Evolutionary conservation across 2,888 invertebrate species (phyloP).

Genomic region (Phyto melanocephala): DNA sequence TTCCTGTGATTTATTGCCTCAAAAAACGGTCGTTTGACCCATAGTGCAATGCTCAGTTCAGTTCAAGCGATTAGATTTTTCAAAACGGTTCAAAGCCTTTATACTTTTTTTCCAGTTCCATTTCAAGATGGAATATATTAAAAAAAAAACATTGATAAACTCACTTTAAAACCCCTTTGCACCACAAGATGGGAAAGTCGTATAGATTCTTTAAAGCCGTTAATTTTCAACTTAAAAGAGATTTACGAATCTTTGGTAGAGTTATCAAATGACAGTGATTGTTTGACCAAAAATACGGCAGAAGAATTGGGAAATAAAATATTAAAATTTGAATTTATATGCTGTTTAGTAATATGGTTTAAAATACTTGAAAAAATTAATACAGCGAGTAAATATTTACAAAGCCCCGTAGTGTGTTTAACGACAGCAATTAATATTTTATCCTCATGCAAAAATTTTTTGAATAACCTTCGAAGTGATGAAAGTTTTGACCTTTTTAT

Average conservation of each 20-base stretch:
- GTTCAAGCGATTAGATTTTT: no score
- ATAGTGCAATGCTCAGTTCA: no score
- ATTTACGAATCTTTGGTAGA: conserved; percentile 41
- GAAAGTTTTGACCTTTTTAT: conserved; percentile 35
- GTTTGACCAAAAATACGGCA: conserved; percentile 21
- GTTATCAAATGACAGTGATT: conserved; percentile 20
- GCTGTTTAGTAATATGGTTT: neutral
- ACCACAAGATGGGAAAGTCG: conserved; percentile 28
- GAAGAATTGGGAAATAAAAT: conserved; percentile 26
- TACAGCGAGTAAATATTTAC: neutral
- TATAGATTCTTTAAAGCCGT: conserved; percentile 28
- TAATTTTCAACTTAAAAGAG: conserved; percentile 21
- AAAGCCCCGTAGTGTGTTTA: conserved; percentile 6
- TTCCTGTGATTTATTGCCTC: no score
- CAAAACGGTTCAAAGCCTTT: no score
- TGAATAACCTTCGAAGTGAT: conserved; percentile 15
- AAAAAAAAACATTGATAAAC: conserved; percentile 31
- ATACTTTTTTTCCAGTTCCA: no score
- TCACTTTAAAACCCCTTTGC: conserved; percentile 35
- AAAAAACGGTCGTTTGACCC: no score
- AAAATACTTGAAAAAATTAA: conserved; percentile 11
- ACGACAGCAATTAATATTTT: conserved; percentile 32
- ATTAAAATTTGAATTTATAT: conserved; percentile 18
- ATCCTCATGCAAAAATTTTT: neutral
- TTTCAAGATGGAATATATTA: no score